Conservation (phyloP, 1,140 invertebrate genomes). For the Sarcophaga peregrina region DNA sequence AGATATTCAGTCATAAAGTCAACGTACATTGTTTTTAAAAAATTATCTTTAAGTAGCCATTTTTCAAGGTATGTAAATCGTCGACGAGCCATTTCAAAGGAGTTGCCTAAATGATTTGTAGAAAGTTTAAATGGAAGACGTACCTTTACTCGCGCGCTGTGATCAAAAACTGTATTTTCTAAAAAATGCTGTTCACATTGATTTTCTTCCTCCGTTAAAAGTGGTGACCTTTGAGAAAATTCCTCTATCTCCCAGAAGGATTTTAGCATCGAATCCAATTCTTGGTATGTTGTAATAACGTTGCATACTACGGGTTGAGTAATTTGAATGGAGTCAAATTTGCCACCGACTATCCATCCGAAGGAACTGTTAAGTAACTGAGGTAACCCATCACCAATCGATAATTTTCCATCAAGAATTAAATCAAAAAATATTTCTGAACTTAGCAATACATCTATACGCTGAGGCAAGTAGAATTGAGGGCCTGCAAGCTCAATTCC, state of each 20-base stretch:
- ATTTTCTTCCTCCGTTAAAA: not conserved
- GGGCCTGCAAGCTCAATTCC: constrained; percentile 54
- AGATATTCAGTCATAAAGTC: constrained; percentile 34
- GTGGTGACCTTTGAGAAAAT: not conserved
- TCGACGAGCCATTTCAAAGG: not conserved
- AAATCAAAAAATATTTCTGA: constrained; percentile 50
- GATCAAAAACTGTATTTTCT: not conserved
- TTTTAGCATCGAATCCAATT: constrained; percentile 26
- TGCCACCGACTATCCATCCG: not conserved
- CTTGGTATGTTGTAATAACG: not conserved
- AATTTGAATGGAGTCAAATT: not conserved
- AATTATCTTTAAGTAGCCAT: not conserved
- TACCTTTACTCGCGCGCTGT: not conserved
- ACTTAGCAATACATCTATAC: constrained; percentile 55
- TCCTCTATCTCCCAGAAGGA: constrained; percentile 62
- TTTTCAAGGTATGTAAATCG: constrained; percentile 3
- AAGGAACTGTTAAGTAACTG: constrained; percentile 51
- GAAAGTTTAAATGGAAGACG: constrained; percentile 19
- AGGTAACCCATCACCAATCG: constrained; percentile 30
- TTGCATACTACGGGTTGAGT: not conserved
- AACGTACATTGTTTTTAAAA: constrained; percentile 26
- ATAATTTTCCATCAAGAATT: constrained; percentile 50
- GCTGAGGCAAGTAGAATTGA: constrained; percentile 47
- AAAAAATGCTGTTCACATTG: not conserved
- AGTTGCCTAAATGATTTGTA: not conserved